Evolutionary conservation across 2,888 invertebrate genomes (phyloP).

Genomic region (Spilarctia lutea): DNA sequence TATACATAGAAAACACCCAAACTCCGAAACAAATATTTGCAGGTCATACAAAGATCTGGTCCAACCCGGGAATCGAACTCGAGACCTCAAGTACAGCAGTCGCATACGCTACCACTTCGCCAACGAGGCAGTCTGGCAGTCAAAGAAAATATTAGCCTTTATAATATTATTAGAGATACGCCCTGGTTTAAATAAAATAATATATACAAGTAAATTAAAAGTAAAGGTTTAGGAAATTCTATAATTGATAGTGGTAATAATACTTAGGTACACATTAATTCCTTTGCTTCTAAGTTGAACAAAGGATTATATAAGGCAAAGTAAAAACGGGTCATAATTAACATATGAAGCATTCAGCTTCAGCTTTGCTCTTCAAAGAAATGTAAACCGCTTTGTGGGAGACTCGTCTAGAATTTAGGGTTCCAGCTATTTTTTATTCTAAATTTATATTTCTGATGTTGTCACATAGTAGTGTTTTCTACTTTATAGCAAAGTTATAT

Average conservation of each 20-base stretch:
- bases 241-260: neutral
- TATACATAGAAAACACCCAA: no score
- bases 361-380: constrained; percentile 37
- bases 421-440: neutral
- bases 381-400: constrained; percentile 42
- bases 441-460: neutral
- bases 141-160: no score
- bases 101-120: no score
- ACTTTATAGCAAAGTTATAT: no score
- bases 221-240: neutral
- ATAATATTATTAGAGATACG: neutral
- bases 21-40: no score
- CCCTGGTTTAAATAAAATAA: neutral
- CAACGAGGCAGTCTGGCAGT: no score
- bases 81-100: no score
- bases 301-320: constrained; percentile 38
- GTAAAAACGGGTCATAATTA: constrained; percentile 50
- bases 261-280: constrained; percentile 32
- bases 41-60: no score
- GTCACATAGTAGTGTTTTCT: neutral
- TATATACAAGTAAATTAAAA: neutral
- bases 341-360: constrained; percentile 45
- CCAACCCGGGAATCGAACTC: no score
- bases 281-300: constrained; percentile 32
- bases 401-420: constrained; percentile 12